Conservation (phyloP, 2,113 vertebrate genomes). For the Oryzias javanicus region DNA sequence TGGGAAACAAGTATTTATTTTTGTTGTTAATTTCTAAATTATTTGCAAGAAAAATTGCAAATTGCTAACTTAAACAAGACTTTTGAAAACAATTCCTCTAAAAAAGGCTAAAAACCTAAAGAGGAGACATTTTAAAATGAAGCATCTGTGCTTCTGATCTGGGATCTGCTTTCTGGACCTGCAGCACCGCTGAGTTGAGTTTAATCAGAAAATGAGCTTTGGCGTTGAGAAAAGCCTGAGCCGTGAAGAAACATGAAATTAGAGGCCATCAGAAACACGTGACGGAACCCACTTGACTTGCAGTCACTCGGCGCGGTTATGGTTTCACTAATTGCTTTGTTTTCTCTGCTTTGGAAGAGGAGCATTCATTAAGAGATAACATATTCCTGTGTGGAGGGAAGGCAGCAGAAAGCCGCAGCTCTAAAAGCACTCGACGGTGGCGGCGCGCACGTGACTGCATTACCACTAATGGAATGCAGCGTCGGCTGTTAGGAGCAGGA, state of each 20-base stretch:
- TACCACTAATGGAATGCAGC: conserved; percentile 60
- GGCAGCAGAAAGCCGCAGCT: conserved; percentile 22
- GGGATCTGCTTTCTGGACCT: too few relatives aligned
- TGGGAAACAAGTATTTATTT: too few relatives aligned
- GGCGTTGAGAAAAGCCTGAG: too few relatives aligned
- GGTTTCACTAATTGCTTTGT: conserved; percentile 27
- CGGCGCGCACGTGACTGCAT: conserved; percentile 38
- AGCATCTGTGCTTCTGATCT: too few relatives aligned
- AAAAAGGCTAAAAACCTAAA: too few relatives aligned
- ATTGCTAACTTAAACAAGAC: too few relatives aligned
- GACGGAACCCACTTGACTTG: background rate
- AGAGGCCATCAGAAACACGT: background rate
- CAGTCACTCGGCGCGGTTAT: background rate
- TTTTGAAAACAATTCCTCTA: too few relatives aligned
- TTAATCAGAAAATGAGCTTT: too few relatives aligned
- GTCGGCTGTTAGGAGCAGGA: conserved; percentile 19
- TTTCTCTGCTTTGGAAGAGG: conserved; percentile 18
- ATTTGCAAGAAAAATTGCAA: too few relatives aligned
- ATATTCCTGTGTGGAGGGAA: conserved; percentile 25
- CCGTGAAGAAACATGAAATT: background rate
- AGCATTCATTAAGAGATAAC: conserved; percentile 26
- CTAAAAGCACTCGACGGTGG: conserved; percentile 54
- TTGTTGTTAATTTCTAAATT: too few relatives aligned
- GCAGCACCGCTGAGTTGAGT: too few relatives aligned
- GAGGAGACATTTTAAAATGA: too few relatives aligned